Base-by-base conservation (phyloP, 2,888 invertebrate genomes). In the Melipona bicolor region DNA sequence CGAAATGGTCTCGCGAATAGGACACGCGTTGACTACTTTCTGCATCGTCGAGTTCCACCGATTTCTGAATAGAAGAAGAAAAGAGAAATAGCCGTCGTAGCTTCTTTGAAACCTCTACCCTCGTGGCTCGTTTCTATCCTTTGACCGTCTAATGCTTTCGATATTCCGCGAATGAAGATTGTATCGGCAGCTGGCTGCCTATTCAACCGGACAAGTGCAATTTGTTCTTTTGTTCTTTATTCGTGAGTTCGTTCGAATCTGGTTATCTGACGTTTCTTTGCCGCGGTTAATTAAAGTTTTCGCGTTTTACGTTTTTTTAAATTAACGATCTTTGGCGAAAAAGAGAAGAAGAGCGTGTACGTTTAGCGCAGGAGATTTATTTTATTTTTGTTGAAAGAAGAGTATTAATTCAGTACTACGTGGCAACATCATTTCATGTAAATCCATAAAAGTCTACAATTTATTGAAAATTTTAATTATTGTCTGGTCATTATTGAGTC, bases 1-100 rank as follows among this genome's bases (percentile, higher is more conserved):
- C 32, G 36, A 43, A 56, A 75, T 65, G 27, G 72, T 61, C 61
- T 21, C n/a, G 36, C 27, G 62, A 54, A 72, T 52, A 6, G 68
- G 50, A 68, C 70, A 3, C 71, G 24, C 56, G 36, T 36, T 65
- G 70, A 62, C 83, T 78, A 71, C 67, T 78, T 78, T 78, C 78
- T 73, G 74, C 78, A 73, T 62, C 70, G 73, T n/a, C 36, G 61
- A 62, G 70, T 75, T 36, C 74, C 54, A 50, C 36, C 70, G 54
- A 59, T 59, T 69, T n/a, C 27, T 36, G 56, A 49, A 73, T 24
- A 15, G 50, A n/a, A 24, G 65, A 50, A 36, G 43, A 64, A 56
- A 59, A 36, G 49, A 32, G 61, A 68, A 72, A 72, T 64, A 73
- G 64, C 21, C 27, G 24, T 13, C 50, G 49, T 43, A 15, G 50